phyloP scores from a whole-genome alignment of 2,888 invertebrate species.

The Pseudococcus jackbeardsleyi region DNA sequence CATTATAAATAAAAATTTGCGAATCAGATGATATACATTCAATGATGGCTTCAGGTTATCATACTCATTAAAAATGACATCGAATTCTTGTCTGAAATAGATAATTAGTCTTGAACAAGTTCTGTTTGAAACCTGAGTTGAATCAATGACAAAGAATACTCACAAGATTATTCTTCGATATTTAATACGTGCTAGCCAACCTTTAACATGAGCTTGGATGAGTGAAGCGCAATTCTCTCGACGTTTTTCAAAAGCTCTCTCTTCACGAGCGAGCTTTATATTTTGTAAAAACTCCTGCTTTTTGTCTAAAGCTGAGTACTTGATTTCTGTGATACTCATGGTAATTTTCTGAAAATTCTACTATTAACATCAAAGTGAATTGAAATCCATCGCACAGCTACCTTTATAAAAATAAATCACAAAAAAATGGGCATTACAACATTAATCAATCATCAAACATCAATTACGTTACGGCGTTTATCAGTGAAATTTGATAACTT shows the following conservation, averaged over 20 bases:
- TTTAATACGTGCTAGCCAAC: conserved; percentile 77
- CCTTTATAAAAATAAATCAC: neutral
- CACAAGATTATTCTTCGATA: conserved; percentile 59
- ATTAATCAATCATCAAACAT: neutral
- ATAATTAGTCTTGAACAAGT: conserved; percentile 60
- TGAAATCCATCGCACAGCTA: neutral
- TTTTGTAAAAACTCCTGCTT: conserved; percentile 81
- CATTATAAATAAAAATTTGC: conserved; percentile 78
- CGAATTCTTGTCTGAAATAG: conserved; percentile 80
- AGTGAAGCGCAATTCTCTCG: conserved; percentile 81
- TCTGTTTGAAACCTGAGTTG: neutral
- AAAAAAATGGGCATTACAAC: neutral
- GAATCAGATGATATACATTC: conserved; percentile 80
- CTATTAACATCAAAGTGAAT: neutral
- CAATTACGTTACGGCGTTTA: neutral
- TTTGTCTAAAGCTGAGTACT: conserved; percentile 28
- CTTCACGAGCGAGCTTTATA: conserved; percentile 90
- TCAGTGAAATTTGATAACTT: conserved; percentile 6
- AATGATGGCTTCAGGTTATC: conserved; percentile 78
- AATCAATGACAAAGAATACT: neutral
- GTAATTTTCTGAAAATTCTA: neutral
- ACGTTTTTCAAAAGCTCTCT: conserved; percentile 87
- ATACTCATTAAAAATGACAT: conserved; percentile 77
- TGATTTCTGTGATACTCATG: conserved; percentile 37
- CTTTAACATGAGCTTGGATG: conserved; percentile 82